Conservation (phyloP, 2,113 vertebrate genomes). For the Aphelocoma coerulescens region DNA sequence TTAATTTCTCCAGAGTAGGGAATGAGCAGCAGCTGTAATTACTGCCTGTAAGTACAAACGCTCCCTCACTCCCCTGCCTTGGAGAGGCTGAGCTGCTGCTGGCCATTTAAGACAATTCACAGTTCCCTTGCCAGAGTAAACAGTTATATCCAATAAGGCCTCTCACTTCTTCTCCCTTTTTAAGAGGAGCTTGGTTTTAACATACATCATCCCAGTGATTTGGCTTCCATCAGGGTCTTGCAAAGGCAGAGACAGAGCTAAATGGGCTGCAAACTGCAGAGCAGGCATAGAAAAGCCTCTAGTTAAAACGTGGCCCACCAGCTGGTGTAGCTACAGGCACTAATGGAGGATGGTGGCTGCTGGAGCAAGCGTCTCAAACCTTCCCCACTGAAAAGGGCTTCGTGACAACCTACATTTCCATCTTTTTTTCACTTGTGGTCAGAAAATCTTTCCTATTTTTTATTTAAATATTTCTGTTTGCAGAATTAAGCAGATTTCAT, state of each 20-base stretch:
- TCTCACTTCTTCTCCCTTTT: neutral
- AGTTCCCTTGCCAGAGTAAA: constrained; percentile 7
- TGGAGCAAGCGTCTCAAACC: neutral
- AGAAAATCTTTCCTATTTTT: neutral
- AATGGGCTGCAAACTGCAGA: neutral
- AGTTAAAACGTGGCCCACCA: neutral
- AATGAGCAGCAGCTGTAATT: constrained; percentile 53
- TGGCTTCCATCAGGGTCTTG: neutral
- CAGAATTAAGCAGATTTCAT: neutral
- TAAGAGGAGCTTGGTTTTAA: neutral
- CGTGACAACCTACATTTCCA: neutral
- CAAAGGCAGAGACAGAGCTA: neutral
- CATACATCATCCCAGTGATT: neutral
- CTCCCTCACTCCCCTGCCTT: neutral
- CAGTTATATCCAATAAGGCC: neutral
- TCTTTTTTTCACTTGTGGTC: neutral
- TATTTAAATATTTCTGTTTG: neutral
- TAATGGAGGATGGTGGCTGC: neutral
- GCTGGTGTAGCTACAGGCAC: neutral
- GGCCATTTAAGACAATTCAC: constrained; percentile 43
- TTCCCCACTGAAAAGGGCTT: neutral
- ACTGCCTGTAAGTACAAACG: constrained; percentile 23
- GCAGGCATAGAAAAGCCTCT: neutral
- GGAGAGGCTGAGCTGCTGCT: neutral
- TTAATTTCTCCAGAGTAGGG: constrained; percentile 54